These are phyloP conservation scores for Chrysodeixis includens DNA, from an alignment of 2,888 invertebrate genomes.

Conservation along the genomic window DNA sequence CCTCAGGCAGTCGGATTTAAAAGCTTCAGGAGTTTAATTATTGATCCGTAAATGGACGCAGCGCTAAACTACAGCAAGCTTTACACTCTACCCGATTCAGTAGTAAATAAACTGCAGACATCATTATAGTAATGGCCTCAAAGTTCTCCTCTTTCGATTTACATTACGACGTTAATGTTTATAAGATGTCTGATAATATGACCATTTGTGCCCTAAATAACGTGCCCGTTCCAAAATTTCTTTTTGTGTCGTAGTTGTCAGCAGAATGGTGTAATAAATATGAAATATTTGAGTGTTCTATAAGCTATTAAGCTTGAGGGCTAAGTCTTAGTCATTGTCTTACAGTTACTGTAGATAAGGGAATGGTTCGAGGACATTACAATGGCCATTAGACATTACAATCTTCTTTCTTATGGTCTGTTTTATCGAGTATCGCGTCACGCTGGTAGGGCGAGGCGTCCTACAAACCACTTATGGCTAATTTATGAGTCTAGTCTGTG, in stretches of 20 bases:
- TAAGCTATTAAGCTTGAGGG: neutral
- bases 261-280: neutral
- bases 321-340: neutral
- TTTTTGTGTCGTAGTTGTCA: neutral
- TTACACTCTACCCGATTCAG: neutral
- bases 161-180: neutral
- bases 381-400: constrained; percentile 7
- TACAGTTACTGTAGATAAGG: constrained; percentile 7
- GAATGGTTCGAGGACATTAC: neutral
- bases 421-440: constrained; percentile 39
- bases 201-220: neutral
- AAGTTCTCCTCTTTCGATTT: neutral
- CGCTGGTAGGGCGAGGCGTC: constrained; percentile 34
- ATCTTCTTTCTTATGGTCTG: constrained; percentile 15
- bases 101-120: neutral
- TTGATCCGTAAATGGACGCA: constrained; percentile 7
- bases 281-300: neutral
- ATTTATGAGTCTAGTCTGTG: constrained; percentile 48
- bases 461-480: constrained; percentile 44
- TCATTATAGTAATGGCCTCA: neutral
- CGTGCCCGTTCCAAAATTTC: neutral
- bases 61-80: neutral
- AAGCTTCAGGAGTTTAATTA: constrained; percentile 2
- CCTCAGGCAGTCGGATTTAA: neutral
- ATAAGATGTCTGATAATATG: neutral